These are phyloP conservation scores for Petrosia ficiformis DNA, from an alignment of 37 sponge, comb jelly and placozoan genomes.

Conservation along the genomic window DNA sequence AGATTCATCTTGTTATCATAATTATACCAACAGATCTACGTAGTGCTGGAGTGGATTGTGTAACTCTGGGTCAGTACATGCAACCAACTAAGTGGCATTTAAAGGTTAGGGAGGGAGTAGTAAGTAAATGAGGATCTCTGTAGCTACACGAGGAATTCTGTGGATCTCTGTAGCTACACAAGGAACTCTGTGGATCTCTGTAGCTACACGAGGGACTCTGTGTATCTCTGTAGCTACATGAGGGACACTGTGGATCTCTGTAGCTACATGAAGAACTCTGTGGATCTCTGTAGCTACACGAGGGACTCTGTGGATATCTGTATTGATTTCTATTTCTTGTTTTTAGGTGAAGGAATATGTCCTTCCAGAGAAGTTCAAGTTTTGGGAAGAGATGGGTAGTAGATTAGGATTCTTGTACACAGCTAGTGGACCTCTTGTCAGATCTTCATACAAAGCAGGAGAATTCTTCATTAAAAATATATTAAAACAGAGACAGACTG, in stretches of 20 bases:
- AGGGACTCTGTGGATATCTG: background rate
- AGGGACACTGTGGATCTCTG: too few relatives aligned
- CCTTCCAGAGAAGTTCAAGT: conserved; percentile 93
- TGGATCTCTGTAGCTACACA: too few relatives aligned
- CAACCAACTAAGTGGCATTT: conserved; percentile 95
- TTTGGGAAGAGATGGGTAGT: conserved; percentile 89
- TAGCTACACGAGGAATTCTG: too few relatives aligned
- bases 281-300: background rate
- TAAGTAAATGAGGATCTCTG: too few relatives aligned
- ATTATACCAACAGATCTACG: conserved; percentile 64
- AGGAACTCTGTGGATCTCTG: too few relatives aligned
- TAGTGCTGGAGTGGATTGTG: conserved; percentile 88
- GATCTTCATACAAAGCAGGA: conserved; percentile 97
- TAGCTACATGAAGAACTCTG: too few relatives aligned
- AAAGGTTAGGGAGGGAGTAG: conserved; percentile 76
- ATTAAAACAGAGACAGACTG: conserved; percentile 48
- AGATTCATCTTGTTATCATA: background rate
- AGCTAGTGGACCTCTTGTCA: conserved; percentile 97
- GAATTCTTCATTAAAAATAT: conserved; percentile 92
- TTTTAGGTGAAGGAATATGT: conserved; percentile 92
- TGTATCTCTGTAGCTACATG: background rate
- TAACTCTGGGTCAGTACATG: conserved; percentile 98
- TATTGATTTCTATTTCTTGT: background rate
- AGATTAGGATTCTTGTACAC: conserved; percentile 93
- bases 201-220: too few relatives aligned